These are phyloP conservation scores for Liparis tanakae DNA, from an alignment of 2,797 vertebrate species.

Conservation along the genomic window DNA sequence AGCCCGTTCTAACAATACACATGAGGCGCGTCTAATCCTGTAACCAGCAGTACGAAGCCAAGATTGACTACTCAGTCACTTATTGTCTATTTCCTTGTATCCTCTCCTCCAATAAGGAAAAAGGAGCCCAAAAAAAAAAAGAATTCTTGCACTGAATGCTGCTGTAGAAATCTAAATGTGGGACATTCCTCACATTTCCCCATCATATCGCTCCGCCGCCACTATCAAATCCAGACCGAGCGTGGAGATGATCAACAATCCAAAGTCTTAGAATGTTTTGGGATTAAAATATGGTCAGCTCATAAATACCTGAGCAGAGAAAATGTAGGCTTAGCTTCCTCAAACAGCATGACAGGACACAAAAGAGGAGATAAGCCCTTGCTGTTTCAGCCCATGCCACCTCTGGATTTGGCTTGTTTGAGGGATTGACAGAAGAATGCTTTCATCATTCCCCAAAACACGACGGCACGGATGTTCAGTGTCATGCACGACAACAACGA, in stretches of 20 bases:
- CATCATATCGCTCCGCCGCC: constrained; percentile 38
- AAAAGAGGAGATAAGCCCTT: constrained; percentile 75
- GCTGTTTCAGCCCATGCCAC: constrained; percentile 76
- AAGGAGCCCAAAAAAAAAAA: constrained; percentile 14
- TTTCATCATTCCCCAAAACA: constrained; percentile 82
- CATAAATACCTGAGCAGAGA: constrained; percentile 76
- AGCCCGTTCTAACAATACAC: neutral
- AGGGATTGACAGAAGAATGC: constrained; percentile 84
- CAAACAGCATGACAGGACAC: constrained; percentile 75
- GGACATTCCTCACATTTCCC: constrained; percentile 64
- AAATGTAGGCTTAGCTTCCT: constrained; percentile 70
- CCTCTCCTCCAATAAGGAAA: constrained; percentile 23
- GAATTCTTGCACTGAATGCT: constrained; percentile 41
- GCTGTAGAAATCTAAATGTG: constrained; percentile 54
- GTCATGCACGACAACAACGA: constrained; percentile 47
- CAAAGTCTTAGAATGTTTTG: constrained; percentile 64
- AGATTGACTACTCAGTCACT: constrained; percentile 11
- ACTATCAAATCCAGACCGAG: constrained; percentile 48
- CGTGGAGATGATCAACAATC: constrained; percentile 68
- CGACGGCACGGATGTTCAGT: constrained; percentile 64
- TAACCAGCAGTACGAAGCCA: constrained; percentile 9
- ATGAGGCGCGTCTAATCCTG: constrained; percentile 24
- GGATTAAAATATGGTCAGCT: constrained; percentile 59
- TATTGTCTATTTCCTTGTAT: constrained; percentile 51
- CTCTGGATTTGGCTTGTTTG: constrained; percentile 73